A percentile compares a stretch with the other conserved stretches of the same genome.
These are phyloP conservation scores for Typhlomys cinereus DNA, from an alignment of 2,113 vertebrate species.

Conservation along the genomic window DNA sequence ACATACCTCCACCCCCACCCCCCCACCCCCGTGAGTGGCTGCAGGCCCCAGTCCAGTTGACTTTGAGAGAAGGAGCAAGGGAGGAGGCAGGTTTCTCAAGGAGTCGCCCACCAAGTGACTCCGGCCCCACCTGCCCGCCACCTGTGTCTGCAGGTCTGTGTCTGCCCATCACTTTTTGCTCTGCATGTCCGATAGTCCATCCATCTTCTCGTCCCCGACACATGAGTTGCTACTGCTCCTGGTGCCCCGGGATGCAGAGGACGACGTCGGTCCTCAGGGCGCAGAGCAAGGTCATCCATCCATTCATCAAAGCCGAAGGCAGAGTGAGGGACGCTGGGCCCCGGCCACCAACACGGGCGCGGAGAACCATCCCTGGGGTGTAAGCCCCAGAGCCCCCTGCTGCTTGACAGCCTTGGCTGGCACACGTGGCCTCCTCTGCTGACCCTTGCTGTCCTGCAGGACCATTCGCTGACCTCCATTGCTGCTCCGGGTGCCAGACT, in stretches of 20 bases:
- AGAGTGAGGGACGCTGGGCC: not conserved
- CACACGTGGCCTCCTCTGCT: not conserved
- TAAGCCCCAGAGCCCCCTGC: not conserved
- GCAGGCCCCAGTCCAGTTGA: rapidly evolving
- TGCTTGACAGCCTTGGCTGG: not conserved
- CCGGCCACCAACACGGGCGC: not conserved
- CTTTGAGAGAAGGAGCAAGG: not conserved
- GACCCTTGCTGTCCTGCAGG: not conserved
- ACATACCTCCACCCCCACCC: not conserved
- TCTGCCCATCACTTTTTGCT: not conserved
- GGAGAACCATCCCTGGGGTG: too few relatives aligned
- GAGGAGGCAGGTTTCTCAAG: not conserved
- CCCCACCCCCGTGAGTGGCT: too few relatives aligned
- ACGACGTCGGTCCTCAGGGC: not conserved
- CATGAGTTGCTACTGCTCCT: not conserved
- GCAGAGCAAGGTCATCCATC: not conserved
- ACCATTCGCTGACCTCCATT: not conserved
- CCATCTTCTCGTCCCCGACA: not conserved
- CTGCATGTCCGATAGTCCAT: not conserved
- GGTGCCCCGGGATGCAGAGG: not conserved
- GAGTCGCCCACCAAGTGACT: not conserved
- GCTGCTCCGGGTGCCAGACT: not conserved
- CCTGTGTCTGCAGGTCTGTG: rapidly evolving
- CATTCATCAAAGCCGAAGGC: not conserved
- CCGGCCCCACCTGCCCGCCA: not conserved